Evolutionary conservation across 2,888 invertebrate species (phyloP).

Genomic region (Carterocephalus palaemon): DNA sequence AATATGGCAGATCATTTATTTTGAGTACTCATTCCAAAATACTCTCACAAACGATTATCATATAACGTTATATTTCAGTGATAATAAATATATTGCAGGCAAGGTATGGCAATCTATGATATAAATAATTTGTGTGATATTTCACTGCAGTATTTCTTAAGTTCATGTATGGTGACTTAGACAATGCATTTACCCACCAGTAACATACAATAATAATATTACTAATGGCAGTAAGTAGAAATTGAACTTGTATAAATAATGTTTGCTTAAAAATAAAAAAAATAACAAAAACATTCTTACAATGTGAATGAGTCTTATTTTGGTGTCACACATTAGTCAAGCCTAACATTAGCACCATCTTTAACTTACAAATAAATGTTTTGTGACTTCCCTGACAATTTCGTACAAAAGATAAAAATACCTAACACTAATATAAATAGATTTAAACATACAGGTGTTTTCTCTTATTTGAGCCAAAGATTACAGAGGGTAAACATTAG

Average conservation of each 20-base stretch:
- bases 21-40: conserved; percentile 71
- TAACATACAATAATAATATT: conserved; percentile 57
- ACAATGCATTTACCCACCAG: conserved; percentile 53
- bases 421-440: conserved; percentile 76
- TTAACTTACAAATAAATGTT: conserved; percentile 74
- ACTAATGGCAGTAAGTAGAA: conserved; percentile 75
- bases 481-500: conserved; percentile 56
- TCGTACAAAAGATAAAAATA: conserved; percentile 78
- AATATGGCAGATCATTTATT: conserved; percentile 79
- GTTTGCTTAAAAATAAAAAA: conserved; percentile 75
- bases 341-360: conserved; percentile 77
- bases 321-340: conserved; percentile 77
- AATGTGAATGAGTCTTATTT: conserved; percentile 72
- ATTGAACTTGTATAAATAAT: conserved; percentile 72
- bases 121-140: conserved; percentile 72
- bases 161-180: conserved; percentile 58
- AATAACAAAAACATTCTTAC: conserved; percentile 75
- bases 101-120: conserved; percentile 75
- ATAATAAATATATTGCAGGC: conserved; percentile 74
- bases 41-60: conserved; percentile 70
- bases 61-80: conserved; percentile 57
- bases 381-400: conserved; percentile 77
- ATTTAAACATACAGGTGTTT: conserved; percentile 66
- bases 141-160: conserved; percentile 71
- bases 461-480: conserved; percentile 76